Percentiles rank a stretch among this genome's conserved stretches.
Conservation (phyloP, 2,797 vertebrate genomes). For the Otus scops region DNA sequence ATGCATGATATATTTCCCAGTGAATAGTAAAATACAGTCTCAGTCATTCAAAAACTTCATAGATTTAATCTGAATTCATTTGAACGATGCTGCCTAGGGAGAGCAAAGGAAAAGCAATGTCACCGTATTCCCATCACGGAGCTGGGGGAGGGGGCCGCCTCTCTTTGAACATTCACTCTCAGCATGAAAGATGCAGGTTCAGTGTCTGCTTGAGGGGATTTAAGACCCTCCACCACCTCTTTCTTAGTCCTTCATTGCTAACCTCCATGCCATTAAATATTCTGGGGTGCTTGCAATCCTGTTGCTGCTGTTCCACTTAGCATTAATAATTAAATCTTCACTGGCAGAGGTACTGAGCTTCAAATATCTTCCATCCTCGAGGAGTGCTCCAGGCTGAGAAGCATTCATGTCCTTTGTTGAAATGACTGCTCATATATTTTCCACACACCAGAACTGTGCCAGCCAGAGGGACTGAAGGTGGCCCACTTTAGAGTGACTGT, state of each 20-base stretch:
- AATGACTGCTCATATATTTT: background rate
- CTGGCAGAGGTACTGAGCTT: background rate
- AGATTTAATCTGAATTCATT: background rate
- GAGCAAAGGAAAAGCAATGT: background rate
- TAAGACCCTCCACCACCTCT: background rate
- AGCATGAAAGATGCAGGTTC: background rate
- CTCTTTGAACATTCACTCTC: constrained; percentile 1
- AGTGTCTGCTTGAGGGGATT: background rate
- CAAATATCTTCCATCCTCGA: background rate
- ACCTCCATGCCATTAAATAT: background rate
- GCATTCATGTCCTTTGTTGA: background rate
- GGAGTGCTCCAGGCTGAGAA: background rate
- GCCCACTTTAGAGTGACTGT: background rate
- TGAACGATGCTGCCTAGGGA: background rate
- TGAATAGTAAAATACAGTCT: background rate
- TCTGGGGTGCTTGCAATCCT: constrained; percentile 16
- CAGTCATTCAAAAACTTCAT: background rate
- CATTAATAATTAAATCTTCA: constrained; percentile 50
- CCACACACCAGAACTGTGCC: background rate
- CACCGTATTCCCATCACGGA: background rate
- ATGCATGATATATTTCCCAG: background rate
- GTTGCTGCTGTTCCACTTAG: constrained; percentile 39
- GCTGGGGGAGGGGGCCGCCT: background rate
- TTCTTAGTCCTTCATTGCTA: background rate
- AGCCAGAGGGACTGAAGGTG: background rate